phyloP scores from a whole-genome alignment of 2,113 vertebrate species.

The Percopsis transmontana region DNA sequence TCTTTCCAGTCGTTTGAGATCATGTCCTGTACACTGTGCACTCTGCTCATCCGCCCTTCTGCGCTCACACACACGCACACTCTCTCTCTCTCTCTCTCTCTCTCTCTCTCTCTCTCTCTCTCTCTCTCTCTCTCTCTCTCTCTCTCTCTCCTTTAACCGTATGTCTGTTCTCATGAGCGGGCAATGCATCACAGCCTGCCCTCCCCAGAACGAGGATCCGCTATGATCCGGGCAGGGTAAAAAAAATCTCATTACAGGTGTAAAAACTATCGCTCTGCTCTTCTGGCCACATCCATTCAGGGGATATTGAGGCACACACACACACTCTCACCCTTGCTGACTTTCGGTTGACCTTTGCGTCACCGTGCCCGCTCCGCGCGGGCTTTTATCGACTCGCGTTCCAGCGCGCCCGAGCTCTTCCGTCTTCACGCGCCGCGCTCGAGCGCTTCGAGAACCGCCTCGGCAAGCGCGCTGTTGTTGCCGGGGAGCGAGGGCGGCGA shows the following conservation, averaged over 20 bases:
- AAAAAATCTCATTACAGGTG: conserved; percentile 56
- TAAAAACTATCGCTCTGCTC: conserved; percentile 41
- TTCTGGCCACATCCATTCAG: conserved; percentile 55
- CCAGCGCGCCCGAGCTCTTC: conserved; percentile 50
- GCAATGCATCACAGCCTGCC: conserved; percentile 66
- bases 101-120: not conserved
- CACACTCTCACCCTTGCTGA: conserved; percentile 47
- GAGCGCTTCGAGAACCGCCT: not conserved
- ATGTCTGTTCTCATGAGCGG: conserved; percentile 70
- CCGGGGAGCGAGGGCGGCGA: conserved; percentile 53
- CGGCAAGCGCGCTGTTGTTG: conserved; percentile 61
- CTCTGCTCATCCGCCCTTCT: not conserved
- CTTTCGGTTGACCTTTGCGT: conserved; percentile 65
- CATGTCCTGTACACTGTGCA: too few species aligned
- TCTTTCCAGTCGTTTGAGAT: not conserved
- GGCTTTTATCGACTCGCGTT: conserved; percentile 66
- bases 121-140: conserved; percentile 7
- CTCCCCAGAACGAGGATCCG: conserved; percentile 38
- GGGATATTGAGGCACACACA: conserved; percentile 49
- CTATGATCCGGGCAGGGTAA: conserved; percentile 28
- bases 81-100: not conserved
- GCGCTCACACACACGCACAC: too few species aligned
- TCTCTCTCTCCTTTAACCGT: conserved; percentile 20
- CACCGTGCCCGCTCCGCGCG: conserved; percentile 50
- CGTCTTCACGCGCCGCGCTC: conserved; percentile 28